Evolutionary conservation across 64 coral and sea anemone genomes (phyloP), one percentile per base, ranked within the genome.

Genomic region (Porites australiensis): DNA sequence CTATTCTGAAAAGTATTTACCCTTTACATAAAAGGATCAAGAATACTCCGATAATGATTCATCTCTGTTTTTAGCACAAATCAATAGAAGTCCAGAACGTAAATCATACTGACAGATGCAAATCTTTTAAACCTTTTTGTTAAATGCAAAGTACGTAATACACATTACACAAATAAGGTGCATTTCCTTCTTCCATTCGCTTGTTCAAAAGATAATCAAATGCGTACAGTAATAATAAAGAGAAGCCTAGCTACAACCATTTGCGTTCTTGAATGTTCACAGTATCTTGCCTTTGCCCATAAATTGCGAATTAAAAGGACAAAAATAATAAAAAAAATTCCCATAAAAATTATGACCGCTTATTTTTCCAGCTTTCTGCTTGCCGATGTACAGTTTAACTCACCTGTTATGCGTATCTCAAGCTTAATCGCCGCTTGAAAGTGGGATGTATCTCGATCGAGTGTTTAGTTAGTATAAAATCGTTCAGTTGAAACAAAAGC

Each of bases 121-220:
- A 83, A 83, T 15, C 81, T 79, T 67, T 83, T 64, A 83, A 52
- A 66, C 81, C 81, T 83, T 83, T 67, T 83, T 83, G 81, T 51
- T 18, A 83, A 64, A 83, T 50, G 50, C 44, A 83, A 82, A 82
- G 79, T 64, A 19, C 46, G 45, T 50, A 83, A 50, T 64, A 50
- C n/a, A 22, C 19, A 62, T 50, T 46, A 15, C 21, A 19, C 63
- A 83, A 46, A 67, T 5, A 59, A 82, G 13, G 45, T 7, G 8
- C 54, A 67, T 21, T 50, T 82, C 16, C 16, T 15, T 47, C 18
- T 9, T 5, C 2, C 18, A 12, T 9, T 57, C 43, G 4, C 2
- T 68, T 19, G 45, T 3, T 51, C n/a, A 2, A 15, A 50, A 20
- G 54, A 57, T 4, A 57, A 67, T 52, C 61, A 67, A 67, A 20